These are phyloP conservation scores for Dicranocentrus wangi DNA, from an alignment of 2,888 invertebrate genomes.

Conservation along the genomic window DNA sequence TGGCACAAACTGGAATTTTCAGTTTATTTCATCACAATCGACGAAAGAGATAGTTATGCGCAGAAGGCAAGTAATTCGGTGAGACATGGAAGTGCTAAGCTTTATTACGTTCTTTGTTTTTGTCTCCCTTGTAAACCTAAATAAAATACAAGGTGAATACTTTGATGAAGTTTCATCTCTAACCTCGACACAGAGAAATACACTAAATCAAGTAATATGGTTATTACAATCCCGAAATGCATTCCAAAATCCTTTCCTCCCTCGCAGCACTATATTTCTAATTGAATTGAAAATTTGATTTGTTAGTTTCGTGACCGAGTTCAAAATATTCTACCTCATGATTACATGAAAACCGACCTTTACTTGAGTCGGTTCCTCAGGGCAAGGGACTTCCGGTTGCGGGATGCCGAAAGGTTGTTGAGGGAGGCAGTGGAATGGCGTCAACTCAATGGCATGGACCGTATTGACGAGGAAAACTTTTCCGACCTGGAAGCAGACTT, in stretches of 20 bases:
- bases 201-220: constrained; percentile 2
- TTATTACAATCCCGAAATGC: no score
- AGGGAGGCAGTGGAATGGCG: constrained; percentile 38
- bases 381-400: constrained; percentile 23
- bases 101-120: no score
- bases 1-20: no score
- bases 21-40: no score
- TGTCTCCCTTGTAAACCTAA: not conserved
- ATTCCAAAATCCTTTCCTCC: no score
- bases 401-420: constrained; percentile 20
- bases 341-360: constrained; percentile 48
- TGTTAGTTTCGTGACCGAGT: constrained; percentile 28
- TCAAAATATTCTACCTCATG: constrained; percentile 12
- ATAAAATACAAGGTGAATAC: not conserved
- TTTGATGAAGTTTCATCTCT: constrained; percentile 32
- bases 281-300: no score
- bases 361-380: constrained; percentile 35
- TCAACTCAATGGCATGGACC: constrained; percentile 14
- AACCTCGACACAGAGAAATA: constrained; percentile 7
- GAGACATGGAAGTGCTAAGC: no score
- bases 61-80: no score
- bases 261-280: no score
- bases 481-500: constrained; percentile 41
- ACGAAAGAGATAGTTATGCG: no score
- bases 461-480: constrained; percentile 40